Evolutionary conservation across 2,113 vertebrate genomes (phyloP).

Genomic region (Chaenocephalus aceratus): DNA sequence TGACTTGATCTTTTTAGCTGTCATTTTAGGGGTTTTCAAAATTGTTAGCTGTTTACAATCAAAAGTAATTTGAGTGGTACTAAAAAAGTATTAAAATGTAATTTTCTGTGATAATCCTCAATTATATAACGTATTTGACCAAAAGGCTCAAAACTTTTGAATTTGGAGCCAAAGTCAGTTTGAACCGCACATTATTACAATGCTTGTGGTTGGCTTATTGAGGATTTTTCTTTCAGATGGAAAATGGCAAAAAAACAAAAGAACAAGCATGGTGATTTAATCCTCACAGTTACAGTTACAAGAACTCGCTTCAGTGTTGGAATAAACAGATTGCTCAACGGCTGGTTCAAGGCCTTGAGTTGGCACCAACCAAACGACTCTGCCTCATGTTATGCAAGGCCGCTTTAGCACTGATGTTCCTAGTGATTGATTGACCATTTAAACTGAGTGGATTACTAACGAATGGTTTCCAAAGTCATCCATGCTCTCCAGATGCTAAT

Average conservation of each 20-base stretch:
- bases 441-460: constrained; percentile 9
- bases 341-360: constrained; percentile 70
- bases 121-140: not conserved
- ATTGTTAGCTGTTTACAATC: constrained; percentile 11
- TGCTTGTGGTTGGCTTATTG: not conserved
- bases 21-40: not conserved
- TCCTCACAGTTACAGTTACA: constrained; percentile 36
- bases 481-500: constrained; percentile 16
- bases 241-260: constrained; percentile 1
- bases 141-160: not conserved
- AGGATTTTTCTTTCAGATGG: constrained; percentile 17
- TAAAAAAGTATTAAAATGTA: constrained; percentile 32
- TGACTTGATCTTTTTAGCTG: constrained; percentile 7
- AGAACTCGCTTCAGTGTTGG: constrained; percentile 46
- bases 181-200: not conserved
- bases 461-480: constrained; percentile 14
- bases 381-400: constrained; percentile 61
- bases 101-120: constrained; percentile 12
- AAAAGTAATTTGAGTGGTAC: constrained; percentile 13
- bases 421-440: constrained; percentile 20
- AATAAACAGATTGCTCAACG: constrained; percentile 75
- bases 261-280: not conserved
- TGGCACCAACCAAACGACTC: constrained; percentile 49
- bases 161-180: constrained; percentile 2
- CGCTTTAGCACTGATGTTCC: constrained; percentile 27